Evolutionary conservation across 1,140 invertebrate genomes (phyloP), one percentile per base, ranked within the genome.

Genomic region (Nephila pilipes): DNA sequence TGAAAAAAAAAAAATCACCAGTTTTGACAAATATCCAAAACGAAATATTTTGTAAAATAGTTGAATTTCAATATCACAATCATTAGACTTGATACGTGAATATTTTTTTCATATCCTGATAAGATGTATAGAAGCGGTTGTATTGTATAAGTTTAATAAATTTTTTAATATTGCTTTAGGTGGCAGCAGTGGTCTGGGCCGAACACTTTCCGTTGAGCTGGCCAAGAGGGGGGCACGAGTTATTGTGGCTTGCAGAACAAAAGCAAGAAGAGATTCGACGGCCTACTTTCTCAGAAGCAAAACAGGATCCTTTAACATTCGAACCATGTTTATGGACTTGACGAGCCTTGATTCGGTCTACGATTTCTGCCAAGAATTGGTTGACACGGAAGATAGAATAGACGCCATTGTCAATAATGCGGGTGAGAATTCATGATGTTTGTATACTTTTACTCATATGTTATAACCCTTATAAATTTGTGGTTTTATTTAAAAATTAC

Each of bases 401-500:
- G 96, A 98, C 95, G 96, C 97, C 29, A 95, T 98, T 14, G 97
- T 98, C 60, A 97, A 98, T 95, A 98, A 98, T 95, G 97, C 97
- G 60, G 97, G 97, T 96, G 92, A 92, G 83, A 25, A 79, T 1
- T 2, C 29, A 6, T 8, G 14, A 32, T 75, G 2, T 1, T 32
- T 46, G n/a, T n/a, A n/a, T n/a, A n/a, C n/a, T n/a, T n/a, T n/a
- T n/a, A n/a, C n/a, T n/a, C n/a, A n/a, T n/a, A n/a, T n/a, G n/a
- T n/a, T n/a, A 14, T 60, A 60, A 60, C 58, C 12, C 22, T 60
- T 60, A 60, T 1, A 65, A 22, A 20, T 3, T 65, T 65, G 2
- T 22, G 60, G 10, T 22, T 20, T 1, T 25, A 4, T 65, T 65
- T 65, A 65, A 22, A 65, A 65, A 3, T 25, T 22, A 3, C 2